Percentiles rank a stretch among this genome's conserved stretches.
Conservation (phyloP, 2,888 invertebrate genomes). For the Carabus problematicus region DNA sequence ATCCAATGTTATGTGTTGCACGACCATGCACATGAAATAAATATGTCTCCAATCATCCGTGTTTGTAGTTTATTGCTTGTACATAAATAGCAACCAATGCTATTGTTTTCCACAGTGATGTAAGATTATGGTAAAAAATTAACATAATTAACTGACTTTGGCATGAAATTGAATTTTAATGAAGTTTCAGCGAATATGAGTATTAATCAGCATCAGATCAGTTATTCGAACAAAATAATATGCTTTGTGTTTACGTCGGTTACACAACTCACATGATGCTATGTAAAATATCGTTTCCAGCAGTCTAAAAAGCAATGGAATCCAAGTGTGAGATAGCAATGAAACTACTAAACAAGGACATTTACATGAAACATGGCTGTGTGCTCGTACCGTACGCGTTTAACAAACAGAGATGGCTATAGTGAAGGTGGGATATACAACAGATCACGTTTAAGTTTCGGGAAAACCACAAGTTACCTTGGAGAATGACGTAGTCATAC, state of each 20-base stretch:
- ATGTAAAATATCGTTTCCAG: too few species aligned
- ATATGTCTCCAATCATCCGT: neutral
- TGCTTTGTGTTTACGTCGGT: neutral
- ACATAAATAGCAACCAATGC: neutral
- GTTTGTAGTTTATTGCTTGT: neutral
- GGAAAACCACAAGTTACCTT: conserved; percentile 47
- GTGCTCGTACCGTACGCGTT: neutral
- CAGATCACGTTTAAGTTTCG: conserved; percentile 46
- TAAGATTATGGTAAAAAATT: neutral
- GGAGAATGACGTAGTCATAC: conserved; percentile 44
- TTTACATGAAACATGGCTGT: neutral
- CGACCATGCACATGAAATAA: too few species aligned
- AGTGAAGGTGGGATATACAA: conserved; percentile 35
- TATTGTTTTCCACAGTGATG: conserved; percentile 8
- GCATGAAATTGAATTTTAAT: too few species aligned
- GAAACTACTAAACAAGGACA: conserved; percentile 18
- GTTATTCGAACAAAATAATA: neutral
- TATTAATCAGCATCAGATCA: too few species aligned
- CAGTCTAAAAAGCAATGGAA: neutral
- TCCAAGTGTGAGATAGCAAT: neutral
- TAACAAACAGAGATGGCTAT: conserved; percentile 13
- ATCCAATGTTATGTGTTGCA: too few species aligned
- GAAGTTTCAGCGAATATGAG: too few species aligned
- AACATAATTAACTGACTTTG: too few species aligned
- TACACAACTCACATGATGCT: neutral